Evolutionary conservation across 2,888 invertebrate genomes (phyloP), one percentile per base, ranked within the genome.

Genomic region (Pandemis cinnamomeana): DNA sequence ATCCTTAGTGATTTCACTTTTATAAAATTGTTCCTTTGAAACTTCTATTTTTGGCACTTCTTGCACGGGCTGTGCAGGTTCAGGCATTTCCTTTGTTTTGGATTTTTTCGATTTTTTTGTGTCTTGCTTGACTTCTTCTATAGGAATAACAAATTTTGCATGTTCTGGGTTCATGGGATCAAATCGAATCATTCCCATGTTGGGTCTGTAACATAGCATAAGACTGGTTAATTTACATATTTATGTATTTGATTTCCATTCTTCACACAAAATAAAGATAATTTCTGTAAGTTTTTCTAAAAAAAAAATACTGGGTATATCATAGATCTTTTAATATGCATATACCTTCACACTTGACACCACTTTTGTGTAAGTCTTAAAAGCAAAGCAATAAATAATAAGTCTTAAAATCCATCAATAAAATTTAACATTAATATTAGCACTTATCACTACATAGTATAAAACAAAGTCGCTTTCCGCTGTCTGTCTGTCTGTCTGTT

Each of bases 11-110:
- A 95, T 95, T 42, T 96, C 95, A 75, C 95, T 95, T 87, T 96
- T 95, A 86, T 96, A 97, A 88, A 96, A 97, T 68, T 96, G 95
- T 77, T 96, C 96, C 84, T 96, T 96, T 0, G 97, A 97, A 10
- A 96, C 96, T 79, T 92, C 90, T 55, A 93, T 82, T 80, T 90
- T 91, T 63, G 84, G 83, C 55, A 82, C 80, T 71, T 86, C 83
- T 61, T 75, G 76, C 76, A 77, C 79, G 1, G 80, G 80, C 67
- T 82, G 82, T 77, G 88, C 83, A 78, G 81, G 78, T 78, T 85
- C 78, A 77, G 82, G 76, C 79, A 89, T 76, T 78, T 89, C 81
- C 78, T 82, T 91, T 48, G 79, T 67, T 81, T 89, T 88, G 70
- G 84, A 91, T 80, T 90, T 91, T 83, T 92, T 94, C 0, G 83